Evolutionary conservation across 2,113 vertebrate genomes (phyloP), one percentile per base, ranked within the genome.

Genomic region (Phrynocephalus versicolor): DNA sequence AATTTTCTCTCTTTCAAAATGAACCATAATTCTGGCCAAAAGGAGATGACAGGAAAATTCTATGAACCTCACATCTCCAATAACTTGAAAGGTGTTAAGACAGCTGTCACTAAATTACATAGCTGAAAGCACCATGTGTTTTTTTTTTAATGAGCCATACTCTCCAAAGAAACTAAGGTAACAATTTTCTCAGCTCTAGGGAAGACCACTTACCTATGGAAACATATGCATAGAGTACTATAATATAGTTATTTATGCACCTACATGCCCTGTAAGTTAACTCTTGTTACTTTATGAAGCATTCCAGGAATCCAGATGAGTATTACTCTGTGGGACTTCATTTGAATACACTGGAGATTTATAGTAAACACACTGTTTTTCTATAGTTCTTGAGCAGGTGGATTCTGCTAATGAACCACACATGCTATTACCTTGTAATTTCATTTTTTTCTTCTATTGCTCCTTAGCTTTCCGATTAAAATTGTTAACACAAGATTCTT

Each of bases 221-320:
- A 72, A 82, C 76, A 19, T 4, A 16, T 8, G 0, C 1, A 15
- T 30, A 41, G 2, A 60, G 5, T 14, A 57, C 12, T 83, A 35
- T 33, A 76, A 45, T 82, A 2, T 84, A 8, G 0, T 87, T 85
- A 62, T 16, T 67, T 13, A 41, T 82, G 75, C 79, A 82, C 15
- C 33, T 3, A n/a, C 45, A 18, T 41, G 0, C 62, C 18, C 76
- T 0, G 0, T 35, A 81, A 15, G 14, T 35, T 2, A 81, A n/a
- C 30, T 83, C 70, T 70, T 88, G 74, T 83, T 27, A 65, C 85
- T 2, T 55, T 77, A 85, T 19, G 12, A 51, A 37, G 5, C 18
- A 27, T 86, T 88, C 77, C 64, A 89, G 81, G 86, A 88, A 88
- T 39, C 18, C 14, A 67, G 33, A 13, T 51, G 86, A 79, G 51